Percentiles rank a stretch among this genome's conserved stretches.
Evolutionary conservation across 2,113 vertebrate species (phyloP).

Genomic region (Catharus bicknelli): DNA sequence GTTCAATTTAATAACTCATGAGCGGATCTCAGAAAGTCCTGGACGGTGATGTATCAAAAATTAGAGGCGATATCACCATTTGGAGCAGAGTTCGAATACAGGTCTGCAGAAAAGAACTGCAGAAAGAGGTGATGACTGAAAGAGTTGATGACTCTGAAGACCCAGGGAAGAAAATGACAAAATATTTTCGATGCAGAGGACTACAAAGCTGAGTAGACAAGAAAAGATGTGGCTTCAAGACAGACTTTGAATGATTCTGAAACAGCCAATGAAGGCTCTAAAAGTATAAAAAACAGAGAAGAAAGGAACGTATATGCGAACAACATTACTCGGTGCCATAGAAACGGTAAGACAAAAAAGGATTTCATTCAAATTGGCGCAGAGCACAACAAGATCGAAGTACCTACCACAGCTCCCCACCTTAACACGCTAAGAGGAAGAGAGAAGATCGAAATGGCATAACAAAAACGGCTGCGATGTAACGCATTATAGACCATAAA

Average conservation of each 20-base stretch:
- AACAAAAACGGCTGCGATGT: fast-evolving
- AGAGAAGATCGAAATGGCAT: fast-evolving
- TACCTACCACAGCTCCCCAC: fast-evolving
- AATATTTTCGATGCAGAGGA: not conserved
- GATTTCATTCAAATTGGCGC: fast-evolving
- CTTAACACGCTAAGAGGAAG: fast-evolving
- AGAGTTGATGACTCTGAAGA: not conserved
- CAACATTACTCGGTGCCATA: fast-evolving
- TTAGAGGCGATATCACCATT: fast-evolving
- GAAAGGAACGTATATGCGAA: fast-evolving
- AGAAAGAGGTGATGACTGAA: not conserved
- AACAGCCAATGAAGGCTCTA: fast-evolving
- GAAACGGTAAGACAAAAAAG: fast-evolving
- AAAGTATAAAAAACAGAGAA: fast-evolving
- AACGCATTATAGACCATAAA: fast-evolving
- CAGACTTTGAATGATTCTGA: fast-evolving
- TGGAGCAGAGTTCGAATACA: fast-evolving
- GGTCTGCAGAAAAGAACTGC: not conserved
- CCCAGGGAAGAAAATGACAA: fast-evolving
- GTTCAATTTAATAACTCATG: not conserved
- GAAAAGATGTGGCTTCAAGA: fast-evolving
- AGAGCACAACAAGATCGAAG: fast-evolving
- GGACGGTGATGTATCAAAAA: fast-evolving
- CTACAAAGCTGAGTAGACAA: fast-evolving
- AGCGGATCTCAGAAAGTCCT: fast-evolving